Evolutionary conservation across 2,113 vertebrate species (phyloP).

Genomic region (Tupaia chinensis): DNA sequence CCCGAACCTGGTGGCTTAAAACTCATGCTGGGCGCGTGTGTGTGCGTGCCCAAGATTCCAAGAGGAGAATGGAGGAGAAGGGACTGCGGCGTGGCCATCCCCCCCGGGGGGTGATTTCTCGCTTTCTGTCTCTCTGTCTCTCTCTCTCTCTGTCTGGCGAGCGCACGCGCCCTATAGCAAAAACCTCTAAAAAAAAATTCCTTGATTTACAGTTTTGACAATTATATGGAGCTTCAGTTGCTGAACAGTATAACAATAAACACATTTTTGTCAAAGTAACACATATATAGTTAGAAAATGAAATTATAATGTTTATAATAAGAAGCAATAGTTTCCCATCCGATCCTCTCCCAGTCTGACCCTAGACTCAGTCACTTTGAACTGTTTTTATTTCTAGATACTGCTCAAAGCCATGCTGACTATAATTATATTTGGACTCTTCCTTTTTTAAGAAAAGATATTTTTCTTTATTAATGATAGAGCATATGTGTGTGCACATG

Average conservation of each 20-base stretch:
- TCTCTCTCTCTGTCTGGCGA: too few species aligned
- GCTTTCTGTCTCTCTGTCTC: too few species aligned
- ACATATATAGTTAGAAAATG: neutral
- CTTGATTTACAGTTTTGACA: neutral
- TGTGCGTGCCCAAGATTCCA: too few species aligned
- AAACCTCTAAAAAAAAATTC: neutral
- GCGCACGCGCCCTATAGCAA: too few species aligned
- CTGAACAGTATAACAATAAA: slow-evolving; percentile 7
- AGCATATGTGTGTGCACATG: too few species aligned
- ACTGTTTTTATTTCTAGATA: slow-evolving; percentile 2
- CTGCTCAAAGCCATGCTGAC: neutral
- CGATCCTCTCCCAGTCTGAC: neutral
- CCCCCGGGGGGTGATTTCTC: too few species aligned
- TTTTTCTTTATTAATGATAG: neutral
- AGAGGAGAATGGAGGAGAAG: too few species aligned
- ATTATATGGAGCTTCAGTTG: neutral
- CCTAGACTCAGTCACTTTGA: neutral
- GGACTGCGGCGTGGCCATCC: too few species aligned
- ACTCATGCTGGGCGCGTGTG: too few species aligned
- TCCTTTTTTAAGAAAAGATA: neutral
- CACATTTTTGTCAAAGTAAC: slow-evolving; percentile 36
- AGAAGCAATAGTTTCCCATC: neutral
- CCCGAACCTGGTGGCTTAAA: too few species aligned
- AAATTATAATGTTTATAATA: slow-evolving; percentile 15
- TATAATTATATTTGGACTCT: slow-evolving; percentile 13